Evolutionary conservation across 1,140 invertebrate species (phyloP).

Genomic region (Eulimnadia texana): DNA sequence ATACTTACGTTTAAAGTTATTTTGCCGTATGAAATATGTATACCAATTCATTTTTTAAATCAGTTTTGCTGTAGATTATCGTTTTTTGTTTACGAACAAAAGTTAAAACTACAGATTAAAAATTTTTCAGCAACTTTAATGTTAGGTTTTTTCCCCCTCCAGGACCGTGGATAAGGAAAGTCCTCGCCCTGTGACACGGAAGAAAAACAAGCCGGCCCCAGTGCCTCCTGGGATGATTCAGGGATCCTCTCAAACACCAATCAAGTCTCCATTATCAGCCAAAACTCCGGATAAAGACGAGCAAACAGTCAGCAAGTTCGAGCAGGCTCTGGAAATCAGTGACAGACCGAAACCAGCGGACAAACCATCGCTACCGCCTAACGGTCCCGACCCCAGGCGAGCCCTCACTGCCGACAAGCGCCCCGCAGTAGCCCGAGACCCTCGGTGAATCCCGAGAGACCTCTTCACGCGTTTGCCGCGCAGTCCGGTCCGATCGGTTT

Average conservation of each 20-base stretch:
- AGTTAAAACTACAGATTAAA: no score
- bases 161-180: slow-evolving; percentile 4
- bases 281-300: slow-evolving; percentile 7
- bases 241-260: background rate
- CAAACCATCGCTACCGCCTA: slow-evolving; percentile 29
- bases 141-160: no score
- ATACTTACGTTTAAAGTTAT: no score
- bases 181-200: slow-evolving; percentile 8
- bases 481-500: slow-evolving; percentile 5
- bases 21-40: no score
- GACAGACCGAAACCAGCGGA: slow-evolving; percentile 25
- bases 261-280: background rate
- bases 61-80: background rate
- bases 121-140: no score
- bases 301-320: slow-evolving; percentile 13
- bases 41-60: no score
- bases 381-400: background rate
- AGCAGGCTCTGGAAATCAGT: slow-evolving; percentile 21
- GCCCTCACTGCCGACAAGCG: background rate
- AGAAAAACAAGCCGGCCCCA: slow-evolving; percentile 26
- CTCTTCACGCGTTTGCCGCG: background rate
- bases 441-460: slow-evolving; percentile 9
- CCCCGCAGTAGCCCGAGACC: slow-evolving; percentile 9
- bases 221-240: slow-evolving; percentile 20
- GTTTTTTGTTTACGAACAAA: no score